These are phyloP conservation scores for Neosilurus mollespiculum DNA, from an alignment of 2,797 vertebrate genomes.

Conservation along the genomic window DNA sequence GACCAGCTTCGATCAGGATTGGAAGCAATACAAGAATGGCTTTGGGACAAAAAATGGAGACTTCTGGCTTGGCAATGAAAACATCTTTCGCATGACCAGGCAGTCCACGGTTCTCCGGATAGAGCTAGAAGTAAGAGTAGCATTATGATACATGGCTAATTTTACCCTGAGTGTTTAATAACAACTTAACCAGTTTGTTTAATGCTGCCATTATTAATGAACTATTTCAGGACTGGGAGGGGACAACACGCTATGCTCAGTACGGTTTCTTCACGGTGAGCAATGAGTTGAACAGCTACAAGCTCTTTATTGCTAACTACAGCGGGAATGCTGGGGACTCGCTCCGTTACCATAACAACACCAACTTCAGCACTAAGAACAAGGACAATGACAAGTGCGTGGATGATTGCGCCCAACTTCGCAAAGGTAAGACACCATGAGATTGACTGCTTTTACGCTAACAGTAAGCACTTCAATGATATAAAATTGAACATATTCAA, in stretches of 20 bases:
- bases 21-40: constrained; percentile 92
- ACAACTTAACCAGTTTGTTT: neutral
- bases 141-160: neutral
- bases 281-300: constrained; percentile 92
- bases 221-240: constrained; percentile 89
- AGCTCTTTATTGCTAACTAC: constrained; percentile 90
- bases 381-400: constrained; percentile 98
- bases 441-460: neutral
- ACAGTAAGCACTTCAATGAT: neutral
- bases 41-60: constrained; percentile 93
- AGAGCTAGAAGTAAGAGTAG: constrained; percentile 84
- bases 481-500: neutral
- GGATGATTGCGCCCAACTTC: constrained; percentile 87
- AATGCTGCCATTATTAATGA: neutral
- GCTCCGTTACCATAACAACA: constrained; percentile 95
- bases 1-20: constrained; percentile 88
- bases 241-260: constrained; percentile 80
- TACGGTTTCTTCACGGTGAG: constrained; percentile 84
- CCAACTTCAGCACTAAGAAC: constrained; percentile 95
- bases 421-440: constrained; percentile 80
- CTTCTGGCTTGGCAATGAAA: constrained; percentile 97
- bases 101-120: constrained; percentile 86
- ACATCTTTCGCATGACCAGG: constrained; percentile 88
- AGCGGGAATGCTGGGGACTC: constrained; percentile 86
- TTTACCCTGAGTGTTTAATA: neutral